Conservation (phyloP, 1,140 invertebrate genomes). For the Charaxes varanes region DNA sequence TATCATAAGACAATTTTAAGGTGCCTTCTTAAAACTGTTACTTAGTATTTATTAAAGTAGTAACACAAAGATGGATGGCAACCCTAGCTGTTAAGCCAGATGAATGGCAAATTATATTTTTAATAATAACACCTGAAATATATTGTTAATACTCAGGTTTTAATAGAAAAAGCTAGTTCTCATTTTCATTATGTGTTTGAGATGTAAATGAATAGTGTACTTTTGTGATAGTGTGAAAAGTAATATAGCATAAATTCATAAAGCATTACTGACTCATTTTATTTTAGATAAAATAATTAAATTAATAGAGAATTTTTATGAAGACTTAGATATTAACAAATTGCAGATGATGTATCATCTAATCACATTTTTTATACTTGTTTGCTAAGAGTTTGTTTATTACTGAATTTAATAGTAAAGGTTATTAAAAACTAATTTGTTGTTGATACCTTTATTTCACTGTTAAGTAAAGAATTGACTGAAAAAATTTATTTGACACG, state of each 20-base stretch:
- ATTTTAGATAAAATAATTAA: slow-evolving; percentile 7
- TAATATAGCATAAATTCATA: slow-evolving; percentile 12
- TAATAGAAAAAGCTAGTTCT: slow-evolving; percentile 20
- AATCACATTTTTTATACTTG: slow-evolving; percentile 5
- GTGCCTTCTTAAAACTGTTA: slow-evolving; percentile 1
- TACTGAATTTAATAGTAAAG: slow-evolving; percentile 6
- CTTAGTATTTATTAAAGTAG: too few relatives aligned
- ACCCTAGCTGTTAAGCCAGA: slow-evolving; percentile 10
- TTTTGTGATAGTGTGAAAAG: slow-evolving; percentile 19
- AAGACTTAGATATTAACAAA: background rate
- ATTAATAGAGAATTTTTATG: background rate
- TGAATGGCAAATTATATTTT: slow-evolving; percentile 13
- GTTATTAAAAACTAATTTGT: slow-evolving; percentile 15
- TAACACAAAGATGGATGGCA: background rate
- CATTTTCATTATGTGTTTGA: slow-evolving; percentile 17
- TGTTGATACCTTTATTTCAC: slow-evolving; percentile 65
- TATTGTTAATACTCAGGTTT: slow-evolving; percentile 20
- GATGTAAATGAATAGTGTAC: slow-evolving; percentile 9
- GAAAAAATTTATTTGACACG: slow-evolving; percentile 71
- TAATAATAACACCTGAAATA: slow-evolving; percentile 16
- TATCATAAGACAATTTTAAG: background rate
- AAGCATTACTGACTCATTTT: slow-evolving; percentile 19
- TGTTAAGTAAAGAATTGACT: slow-evolving; percentile 71
- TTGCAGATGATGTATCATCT: slow-evolving; percentile 3
- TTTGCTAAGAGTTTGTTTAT: slow-evolving; percentile 2